phyloP scores from a whole-genome alignment of 1,140 invertebrate species.

The Sinonovacula constricta region DNA sequence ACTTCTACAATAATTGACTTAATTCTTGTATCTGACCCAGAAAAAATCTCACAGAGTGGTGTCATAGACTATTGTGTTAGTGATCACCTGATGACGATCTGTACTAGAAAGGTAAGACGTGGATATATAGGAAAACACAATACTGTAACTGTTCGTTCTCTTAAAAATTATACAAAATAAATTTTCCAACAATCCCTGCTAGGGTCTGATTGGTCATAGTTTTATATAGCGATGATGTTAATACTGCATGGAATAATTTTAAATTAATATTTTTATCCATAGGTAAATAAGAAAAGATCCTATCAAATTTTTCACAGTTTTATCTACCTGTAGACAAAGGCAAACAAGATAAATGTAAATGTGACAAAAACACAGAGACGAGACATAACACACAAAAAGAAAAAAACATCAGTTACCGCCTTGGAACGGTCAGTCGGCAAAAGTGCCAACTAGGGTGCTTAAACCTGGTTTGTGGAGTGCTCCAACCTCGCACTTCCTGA shows the following conservation, averaged over 20 bases:
- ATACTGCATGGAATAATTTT: not conserved
- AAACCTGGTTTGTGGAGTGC: no score
- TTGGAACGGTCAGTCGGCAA: no score
- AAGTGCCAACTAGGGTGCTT: no score
- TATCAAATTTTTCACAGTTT: no score
- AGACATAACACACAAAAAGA: no score
- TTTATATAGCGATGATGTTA: slow-evolving; percentile 20
- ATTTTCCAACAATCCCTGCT: not conserved
- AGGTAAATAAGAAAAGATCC: no score
- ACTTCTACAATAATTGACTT: not conserved
- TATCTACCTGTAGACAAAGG: no score
- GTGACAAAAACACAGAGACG: no score
- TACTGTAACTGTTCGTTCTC: slow-evolving; percentile 2
- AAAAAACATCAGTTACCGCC: no score
- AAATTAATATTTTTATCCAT: no score
- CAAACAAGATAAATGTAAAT: no score
- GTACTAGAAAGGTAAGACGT: slow-evolving; percentile 21
- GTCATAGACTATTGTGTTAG: slow-evolving; percentile 13
- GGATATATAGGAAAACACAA: slow-evolving; percentile 16
- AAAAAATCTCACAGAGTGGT: slow-evolving; percentile 1
- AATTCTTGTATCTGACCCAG: not conserved
- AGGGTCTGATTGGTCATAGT: not conserved
- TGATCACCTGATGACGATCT: slow-evolving; percentile 32
- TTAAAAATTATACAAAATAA: not conserved
- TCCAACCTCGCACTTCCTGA: no score